Percentiles rank a stretch among this genome's conserved stretches.
Evolutionary conservation across 2,797 vertebrate species (phyloP).

Genomic region (Nannoperca australis): DNA sequence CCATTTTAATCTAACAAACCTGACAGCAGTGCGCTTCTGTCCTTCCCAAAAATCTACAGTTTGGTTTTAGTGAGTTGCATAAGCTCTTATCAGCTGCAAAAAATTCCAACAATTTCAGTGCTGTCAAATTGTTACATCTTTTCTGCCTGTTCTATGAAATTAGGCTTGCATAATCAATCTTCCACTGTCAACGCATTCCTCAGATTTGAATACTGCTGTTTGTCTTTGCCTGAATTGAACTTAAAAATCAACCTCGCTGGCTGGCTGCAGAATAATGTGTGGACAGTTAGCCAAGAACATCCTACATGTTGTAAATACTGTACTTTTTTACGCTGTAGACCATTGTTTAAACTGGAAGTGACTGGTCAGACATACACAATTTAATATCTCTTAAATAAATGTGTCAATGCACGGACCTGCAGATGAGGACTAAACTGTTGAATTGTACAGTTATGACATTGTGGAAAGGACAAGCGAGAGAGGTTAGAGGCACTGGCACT

Average conservation of each 20-base stretch:
- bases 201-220: neutral
- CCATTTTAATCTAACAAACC: neutral
- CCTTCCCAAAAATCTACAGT: neutral
- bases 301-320: conserved; percentile 33
- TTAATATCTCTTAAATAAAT: conserved; percentile 9
- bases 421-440: neutral
- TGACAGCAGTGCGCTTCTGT: neutral
- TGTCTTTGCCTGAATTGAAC: conserved; percentile 31
- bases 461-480: conserved; percentile 7
- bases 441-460: neutral
- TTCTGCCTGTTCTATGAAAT: conserved; percentile 20
- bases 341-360: conserved; percentile 36
- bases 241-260: conserved; percentile 4
- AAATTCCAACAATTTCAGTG: conserved; percentile 12
- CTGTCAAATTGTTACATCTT: conserved; percentile 1
- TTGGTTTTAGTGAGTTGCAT: conserved; percentile 4
- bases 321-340: neutral
- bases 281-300: conserved; percentile 16
- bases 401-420: neutral
- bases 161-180: neutral
- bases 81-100: conserved; percentile 27
- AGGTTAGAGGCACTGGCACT: neutral
- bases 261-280: conserved; percentile 16
- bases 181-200: conserved; percentile 13
- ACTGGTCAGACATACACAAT: conserved; percentile 1